Percentiles rank a stretch among this genome's conserved stretches.
Conservation (phyloP, 2,797 vertebrate genomes). For the Rhincodon typus region DNA sequence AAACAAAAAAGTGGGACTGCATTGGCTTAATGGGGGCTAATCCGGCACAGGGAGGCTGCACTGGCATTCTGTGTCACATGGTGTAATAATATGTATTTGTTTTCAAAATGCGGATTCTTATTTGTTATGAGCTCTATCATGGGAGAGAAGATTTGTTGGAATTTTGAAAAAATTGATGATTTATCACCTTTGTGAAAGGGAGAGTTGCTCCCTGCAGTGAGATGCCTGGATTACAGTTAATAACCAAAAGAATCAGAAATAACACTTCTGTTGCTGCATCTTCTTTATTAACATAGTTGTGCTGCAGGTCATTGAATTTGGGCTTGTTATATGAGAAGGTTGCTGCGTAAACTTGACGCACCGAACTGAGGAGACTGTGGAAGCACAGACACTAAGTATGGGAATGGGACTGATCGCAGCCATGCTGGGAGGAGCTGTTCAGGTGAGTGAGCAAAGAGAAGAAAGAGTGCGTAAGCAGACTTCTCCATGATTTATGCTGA, state of each 20-base stretch:
- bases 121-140: too few relatives aligned
- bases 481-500: background rate
- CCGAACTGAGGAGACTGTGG: conserved; percentile 53
- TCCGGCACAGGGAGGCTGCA: background rate
- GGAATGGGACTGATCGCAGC: conserved; percentile 81
- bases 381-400: conserved; percentile 80
- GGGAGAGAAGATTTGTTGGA: background rate
- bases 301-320: conserved; percentile 75
- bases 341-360: conserved; percentile 55
- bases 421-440: conserved; percentile 68
- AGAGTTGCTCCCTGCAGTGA: background rate
- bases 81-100: background rate
- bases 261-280: background rate
- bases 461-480: too few relatives aligned
- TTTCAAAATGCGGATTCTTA: background rate
- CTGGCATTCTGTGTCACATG: background rate
- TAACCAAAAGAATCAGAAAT: background rate
- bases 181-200: background rate
- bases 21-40: background rate
- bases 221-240: background rate
- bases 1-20: background rate
- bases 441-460: conserved; percentile 56
- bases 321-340: too few relatives aligned
- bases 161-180: background rate
- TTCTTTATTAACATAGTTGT: conserved; percentile 8